These are phyloP conservation scores for Mungos mungo DNA, from an alignment of 2,113 vertebrate genomes.

Conservation along the genomic window DNA sequence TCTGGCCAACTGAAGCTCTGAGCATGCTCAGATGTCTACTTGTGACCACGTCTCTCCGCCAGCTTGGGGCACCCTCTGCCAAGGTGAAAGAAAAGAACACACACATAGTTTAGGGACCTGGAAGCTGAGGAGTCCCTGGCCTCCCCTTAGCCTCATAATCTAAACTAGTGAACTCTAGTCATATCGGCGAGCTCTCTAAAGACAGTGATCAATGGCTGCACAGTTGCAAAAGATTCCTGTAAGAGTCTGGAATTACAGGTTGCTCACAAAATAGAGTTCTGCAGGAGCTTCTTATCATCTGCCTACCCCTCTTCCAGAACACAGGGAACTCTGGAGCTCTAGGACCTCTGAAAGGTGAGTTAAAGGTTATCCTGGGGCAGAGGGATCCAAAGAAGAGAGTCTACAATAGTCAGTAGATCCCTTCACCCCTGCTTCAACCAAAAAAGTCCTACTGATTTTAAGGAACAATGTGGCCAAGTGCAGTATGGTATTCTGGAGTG, in stretches of 20 bases:
- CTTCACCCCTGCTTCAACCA: neutral
- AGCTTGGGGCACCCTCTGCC: neutral
- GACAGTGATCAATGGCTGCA: neutral
- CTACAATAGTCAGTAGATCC: neutral
- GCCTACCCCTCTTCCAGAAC: neutral
- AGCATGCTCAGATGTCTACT: neutral
- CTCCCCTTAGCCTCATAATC: neutral
- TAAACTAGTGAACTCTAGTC: neutral
- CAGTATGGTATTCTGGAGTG: neutral
- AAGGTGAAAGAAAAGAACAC: neutral
- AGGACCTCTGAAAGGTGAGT: neutral
- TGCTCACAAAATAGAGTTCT: neutral
- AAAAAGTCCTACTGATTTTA: neutral
- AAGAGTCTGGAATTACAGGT: neutral
- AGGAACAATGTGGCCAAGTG: neutral
- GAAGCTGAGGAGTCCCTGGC: neutral
- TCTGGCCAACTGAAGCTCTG: neutral
- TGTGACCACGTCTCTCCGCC: neutral
- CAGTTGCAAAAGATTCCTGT: neutral
- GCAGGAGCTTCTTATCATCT: neutral
- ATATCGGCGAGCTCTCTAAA: neutral
- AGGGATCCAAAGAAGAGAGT: neutral
- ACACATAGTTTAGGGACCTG: rapidly evolving
- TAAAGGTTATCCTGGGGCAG: neutral
- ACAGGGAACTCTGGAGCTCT: neutral